phyloP scores from a whole-genome alignment of 2,888 invertebrate genomes.

The Loripinus fragilis region DNA sequence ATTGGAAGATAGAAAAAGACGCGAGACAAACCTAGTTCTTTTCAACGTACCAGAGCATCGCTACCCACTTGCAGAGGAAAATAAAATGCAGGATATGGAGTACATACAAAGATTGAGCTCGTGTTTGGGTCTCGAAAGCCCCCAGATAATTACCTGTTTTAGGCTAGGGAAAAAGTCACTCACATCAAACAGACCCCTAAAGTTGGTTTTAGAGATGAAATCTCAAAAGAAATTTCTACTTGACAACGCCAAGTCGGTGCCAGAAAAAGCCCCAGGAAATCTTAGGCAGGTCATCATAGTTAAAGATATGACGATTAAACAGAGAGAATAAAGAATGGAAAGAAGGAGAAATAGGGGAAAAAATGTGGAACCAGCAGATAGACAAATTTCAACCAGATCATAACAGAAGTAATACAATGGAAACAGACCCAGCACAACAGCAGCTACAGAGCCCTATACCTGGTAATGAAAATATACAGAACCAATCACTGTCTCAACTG shows the following conservation, averaged over 20 bases:
- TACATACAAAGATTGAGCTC: neutral
- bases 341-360: neutral
- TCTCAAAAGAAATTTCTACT: neutral
- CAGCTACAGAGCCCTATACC: neutral
- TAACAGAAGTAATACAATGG: neutral
- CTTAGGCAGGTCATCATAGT: slow-evolving; percentile 1
- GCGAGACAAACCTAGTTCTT: neutral
- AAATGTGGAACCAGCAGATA: neutral
- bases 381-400: neutral
- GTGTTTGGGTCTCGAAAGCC: neutral
- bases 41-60: neutral
- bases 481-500: neutral
- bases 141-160: neutral
- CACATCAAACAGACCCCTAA: neutral
- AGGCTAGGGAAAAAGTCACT: neutral
- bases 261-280: neutral
- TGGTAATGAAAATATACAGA: neutral
- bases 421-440: neutral
- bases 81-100: neutral
- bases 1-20: neutral
- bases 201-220: neutral
- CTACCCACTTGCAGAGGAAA: neutral
- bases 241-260: neutral
- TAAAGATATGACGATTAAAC: neutral
- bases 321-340: neutral